A percentile compares a stretch with the other conserved stretches of the same genome.
Conservation (phyloP, 2,888 invertebrate genomes). For the Lasioglossum calceatum region DNA sequence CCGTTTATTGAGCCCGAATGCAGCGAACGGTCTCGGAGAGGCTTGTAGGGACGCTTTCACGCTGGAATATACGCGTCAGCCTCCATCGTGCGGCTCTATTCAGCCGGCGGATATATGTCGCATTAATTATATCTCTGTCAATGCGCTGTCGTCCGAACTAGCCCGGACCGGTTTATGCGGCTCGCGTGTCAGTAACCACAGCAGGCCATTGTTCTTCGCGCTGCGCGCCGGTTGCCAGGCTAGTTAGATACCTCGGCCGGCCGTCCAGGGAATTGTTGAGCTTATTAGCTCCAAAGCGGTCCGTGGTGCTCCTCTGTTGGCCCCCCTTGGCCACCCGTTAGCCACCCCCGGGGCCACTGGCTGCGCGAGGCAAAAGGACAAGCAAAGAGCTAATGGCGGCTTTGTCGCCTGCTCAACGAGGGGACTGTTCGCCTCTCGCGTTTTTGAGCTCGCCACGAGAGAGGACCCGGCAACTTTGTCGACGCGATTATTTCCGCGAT, state of each 20-base stretch:
- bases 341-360: neutral
- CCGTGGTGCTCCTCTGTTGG: constrained; percentile 11
- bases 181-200: constrained; percentile 79
- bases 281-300: constrained; percentile 75
- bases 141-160: constrained; percentile 68
- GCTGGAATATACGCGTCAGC: constrained; percentile 68
- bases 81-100: constrained; percentile 68
- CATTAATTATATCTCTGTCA: constrained; percentile 78
- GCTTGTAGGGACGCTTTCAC: constrained; percentile 61
- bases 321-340: neutral
- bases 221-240: constrained; percentile 56
- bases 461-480: constrained; percentile 6
- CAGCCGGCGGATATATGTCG: constrained; percentile 74
- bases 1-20: constrained; percentile 60
- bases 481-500: neutral
- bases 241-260: constrained; percentile 69
- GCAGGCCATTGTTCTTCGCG: constrained; percentile 70
- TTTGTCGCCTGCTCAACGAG: constrained; percentile 26
- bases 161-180: constrained; percentile 60
- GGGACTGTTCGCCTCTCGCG: constrained; percentile 8
- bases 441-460: neutral
- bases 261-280: constrained; percentile 78
- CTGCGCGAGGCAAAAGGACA: constrained; percentile 32
- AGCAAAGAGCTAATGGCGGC: constrained; percentile 41
- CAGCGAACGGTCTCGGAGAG: constrained; percentile 28